Evolutionary conservation across 2,797 vertebrate species (phyloP).

Genomic region (Gymnoscopelus microlampas): DNA sequence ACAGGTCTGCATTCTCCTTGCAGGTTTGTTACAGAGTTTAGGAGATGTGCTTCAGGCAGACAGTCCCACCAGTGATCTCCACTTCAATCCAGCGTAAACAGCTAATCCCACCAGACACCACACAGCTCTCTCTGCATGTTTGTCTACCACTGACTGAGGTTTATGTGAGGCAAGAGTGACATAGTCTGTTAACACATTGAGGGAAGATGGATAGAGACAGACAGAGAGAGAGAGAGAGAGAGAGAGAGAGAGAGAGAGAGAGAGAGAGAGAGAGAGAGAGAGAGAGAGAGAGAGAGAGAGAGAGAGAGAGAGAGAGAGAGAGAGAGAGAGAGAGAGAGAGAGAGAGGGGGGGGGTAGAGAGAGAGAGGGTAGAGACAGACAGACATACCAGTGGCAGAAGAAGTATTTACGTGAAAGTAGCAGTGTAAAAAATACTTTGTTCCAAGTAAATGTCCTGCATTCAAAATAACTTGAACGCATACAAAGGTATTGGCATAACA

Average conservation of each 20-base stretch:
- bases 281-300: neutral
- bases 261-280: neutral
- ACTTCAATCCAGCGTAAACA: constrained; percentile 59
- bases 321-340: neutral
- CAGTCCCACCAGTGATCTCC: constrained; percentile 57
- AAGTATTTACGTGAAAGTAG: too few species aligned
- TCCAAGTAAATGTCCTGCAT: too few species aligned
- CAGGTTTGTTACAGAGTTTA: constrained; percentile 29
- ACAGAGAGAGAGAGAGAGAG: neutral
- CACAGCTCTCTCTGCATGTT: constrained; percentile 23
- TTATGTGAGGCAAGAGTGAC: constrained; percentile 57
- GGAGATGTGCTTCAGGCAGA: constrained; percentile 36
- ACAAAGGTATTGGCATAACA: too few species aligned
- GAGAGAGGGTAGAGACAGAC: neutral
- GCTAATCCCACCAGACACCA: constrained; percentile 29
- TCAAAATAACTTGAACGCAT: too few species aligned
- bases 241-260: neutral
- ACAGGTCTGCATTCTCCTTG: constrained; percentile 19
- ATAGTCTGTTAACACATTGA: constrained; percentile 31
- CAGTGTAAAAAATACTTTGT: too few species aligned
- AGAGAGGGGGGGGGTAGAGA: neutral
- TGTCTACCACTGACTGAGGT: constrained; percentile 40
- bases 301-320: neutral
- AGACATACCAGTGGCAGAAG: too few species aligned
- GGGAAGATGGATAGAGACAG: constrained; percentile 18